phyloP scores from a whole-genome alignment of 2,113 vertebrate species.

The Anarrhichthys ocellatus region DNA sequence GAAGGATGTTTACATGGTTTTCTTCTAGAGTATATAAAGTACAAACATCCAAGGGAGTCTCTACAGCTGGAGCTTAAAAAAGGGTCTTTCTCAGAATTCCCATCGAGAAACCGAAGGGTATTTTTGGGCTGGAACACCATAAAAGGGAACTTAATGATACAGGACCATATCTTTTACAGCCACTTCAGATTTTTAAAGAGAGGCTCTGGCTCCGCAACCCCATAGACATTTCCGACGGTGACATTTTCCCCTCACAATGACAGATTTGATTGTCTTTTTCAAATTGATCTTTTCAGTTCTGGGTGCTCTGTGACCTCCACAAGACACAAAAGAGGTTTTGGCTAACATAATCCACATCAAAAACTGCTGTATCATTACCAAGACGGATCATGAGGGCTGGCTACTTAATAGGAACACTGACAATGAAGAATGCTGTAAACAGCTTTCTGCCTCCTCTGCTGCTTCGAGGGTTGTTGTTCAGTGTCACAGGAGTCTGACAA shows the following conservation, averaged over 20 bases:
- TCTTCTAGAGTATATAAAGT: conserved; percentile 14
- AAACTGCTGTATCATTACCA: conserved; percentile 55
- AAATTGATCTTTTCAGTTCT: conserved; percentile 14
- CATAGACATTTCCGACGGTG: conserved; percentile 18
- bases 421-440: conserved; percentile 58
- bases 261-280: conserved; percentile 22
- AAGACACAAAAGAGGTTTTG: conserved; percentile 24
- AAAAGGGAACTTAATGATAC: conserved; percentile 66
- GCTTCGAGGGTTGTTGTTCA: conserved; percentile 56
- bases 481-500: conserved; percentile 75
- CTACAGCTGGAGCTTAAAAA: conserved; percentile 52
- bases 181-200: conserved; percentile 53
- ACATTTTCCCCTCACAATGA: conserved; percentile 45
- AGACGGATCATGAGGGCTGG: conserved; percentile 50
- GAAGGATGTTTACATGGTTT: conserved; percentile 37
- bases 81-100: conserved; percentile 43
- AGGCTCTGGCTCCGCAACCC: conserved; percentile 27
- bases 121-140: conserved; percentile 63
- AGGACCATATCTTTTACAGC: conserved; percentile 49
- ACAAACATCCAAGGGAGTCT: conserved; percentile 38
- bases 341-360: conserved; percentile 46
- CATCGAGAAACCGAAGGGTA: conserved; percentile 45
- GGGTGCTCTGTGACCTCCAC: conserved; percentile 23
- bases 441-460: conserved; percentile 63
- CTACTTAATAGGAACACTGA: conserved; percentile 48